Conservation (phyloP, 2,888 invertebrate species). For the Tipula unca region DNA sequence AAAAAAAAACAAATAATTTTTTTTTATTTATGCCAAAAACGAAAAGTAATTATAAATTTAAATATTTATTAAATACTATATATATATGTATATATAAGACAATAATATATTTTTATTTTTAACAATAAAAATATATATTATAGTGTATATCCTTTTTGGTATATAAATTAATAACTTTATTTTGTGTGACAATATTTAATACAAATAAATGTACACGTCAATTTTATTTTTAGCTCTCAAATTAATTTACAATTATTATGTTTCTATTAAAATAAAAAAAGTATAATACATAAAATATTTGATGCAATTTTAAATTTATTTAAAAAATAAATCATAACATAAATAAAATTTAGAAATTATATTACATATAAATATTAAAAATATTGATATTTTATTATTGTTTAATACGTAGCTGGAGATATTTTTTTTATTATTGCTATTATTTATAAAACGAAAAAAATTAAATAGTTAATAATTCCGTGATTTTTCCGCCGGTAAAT, state of each 20-base stretch:
- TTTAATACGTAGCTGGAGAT: background rate
- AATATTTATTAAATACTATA: background rate
- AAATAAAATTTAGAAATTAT: background rate
- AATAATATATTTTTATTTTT: constrained; percentile 14
- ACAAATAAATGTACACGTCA: background rate
- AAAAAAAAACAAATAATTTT: background rate
- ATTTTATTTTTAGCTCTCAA: background rate
- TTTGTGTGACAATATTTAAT: background rate
- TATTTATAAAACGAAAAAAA: background rate
- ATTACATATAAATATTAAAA: background rate
- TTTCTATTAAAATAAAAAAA: background rate
- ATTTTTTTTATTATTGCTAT: background rate
- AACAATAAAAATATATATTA: background rate
- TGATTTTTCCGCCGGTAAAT: background rate
- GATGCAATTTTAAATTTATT: background rate
- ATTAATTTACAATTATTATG: background rate
- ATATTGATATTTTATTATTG: background rate
- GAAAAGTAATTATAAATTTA: background rate
- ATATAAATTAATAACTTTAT: background rate
- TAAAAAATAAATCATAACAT: background rate
- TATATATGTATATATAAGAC: background rate
- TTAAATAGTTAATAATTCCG: background rate
- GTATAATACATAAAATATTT: background rate
- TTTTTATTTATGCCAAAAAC: background rate
- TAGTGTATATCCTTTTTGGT: background rate